Conservation (phyloP, 1,140 invertebrate species). For the Drepana arcuata region DNA sequence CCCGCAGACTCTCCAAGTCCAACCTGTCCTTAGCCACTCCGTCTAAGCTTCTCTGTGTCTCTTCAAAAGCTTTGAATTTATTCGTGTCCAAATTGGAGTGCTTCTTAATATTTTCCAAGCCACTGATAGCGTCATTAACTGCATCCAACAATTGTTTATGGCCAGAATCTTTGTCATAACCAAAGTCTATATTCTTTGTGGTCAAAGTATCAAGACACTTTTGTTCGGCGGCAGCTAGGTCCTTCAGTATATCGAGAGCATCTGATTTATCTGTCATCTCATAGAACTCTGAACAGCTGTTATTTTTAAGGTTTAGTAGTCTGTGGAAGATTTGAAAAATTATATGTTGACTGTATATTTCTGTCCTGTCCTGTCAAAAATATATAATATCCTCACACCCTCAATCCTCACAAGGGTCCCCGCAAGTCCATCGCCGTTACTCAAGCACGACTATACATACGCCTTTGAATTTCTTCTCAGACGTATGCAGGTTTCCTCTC, state of each 20-base stretch:
- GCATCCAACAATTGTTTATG: conserved; percentile 48
- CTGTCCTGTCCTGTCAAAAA: too few species aligned
- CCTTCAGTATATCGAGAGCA: conserved; percentile 17
- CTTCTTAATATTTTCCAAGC: conserved; percentile 46
- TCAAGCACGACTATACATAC: too few species aligned
- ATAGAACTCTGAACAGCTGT: conserved; percentile 33
- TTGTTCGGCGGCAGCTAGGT: conserved; percentile 31
- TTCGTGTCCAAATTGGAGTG: conserved; percentile 38
- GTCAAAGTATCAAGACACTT: conserved; percentile 38
- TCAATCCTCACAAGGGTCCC: too few species aligned
- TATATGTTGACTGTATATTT: not conserved
- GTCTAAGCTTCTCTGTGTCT: conserved; percentile 22
- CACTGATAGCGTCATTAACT: conserved; percentile 47
- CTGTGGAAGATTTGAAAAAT: conserved; percentile 36
- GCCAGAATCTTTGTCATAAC: conserved; percentile 38
- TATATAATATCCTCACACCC: too few species aligned
- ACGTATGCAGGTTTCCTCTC: too few species aligned
- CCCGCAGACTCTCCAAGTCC: conserved; percentile 39
- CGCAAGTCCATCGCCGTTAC: too few species aligned
- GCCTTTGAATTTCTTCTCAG: too few species aligned
- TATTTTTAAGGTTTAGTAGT: conserved; percentile 34
- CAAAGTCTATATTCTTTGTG: conserved; percentile 54
- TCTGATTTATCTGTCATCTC: conserved; percentile 34
- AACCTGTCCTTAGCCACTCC: conserved; percentile 37
- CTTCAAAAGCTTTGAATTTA: conserved; percentile 44